Base-by-base conservation (phyloP, 2,113 vertebrate genomes). In the Danio rerio region DNA sequence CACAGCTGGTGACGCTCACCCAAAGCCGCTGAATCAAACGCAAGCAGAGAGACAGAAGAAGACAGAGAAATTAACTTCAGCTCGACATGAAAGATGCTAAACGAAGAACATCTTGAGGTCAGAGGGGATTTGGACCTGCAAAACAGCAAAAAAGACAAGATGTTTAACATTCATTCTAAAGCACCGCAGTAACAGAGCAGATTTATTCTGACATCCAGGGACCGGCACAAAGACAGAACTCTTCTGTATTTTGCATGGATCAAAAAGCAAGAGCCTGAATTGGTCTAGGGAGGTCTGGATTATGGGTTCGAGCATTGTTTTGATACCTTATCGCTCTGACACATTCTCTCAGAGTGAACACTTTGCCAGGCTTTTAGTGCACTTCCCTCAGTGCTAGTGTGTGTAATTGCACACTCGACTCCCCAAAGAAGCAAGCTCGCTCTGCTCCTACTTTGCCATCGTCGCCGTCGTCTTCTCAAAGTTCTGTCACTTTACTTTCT, bases 281-380 rank as follows among this genome's bases (percentile, higher is more conserved):
- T n/a, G 63, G 75, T 81, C 71, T 80, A 73, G 79, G 81, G 84
- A 83, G 79, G 80, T 77, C 78, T 73, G 86, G 88, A 89, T 89
- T 89, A 89, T 52, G 42, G 66, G 53, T 55, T 77, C 15, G 56
- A 50, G 69, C 79, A 84, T 85, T 89, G 85, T 85, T 85, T 76
- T 66, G 63, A 68, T 61, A 79, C 77, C 83, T 89, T 89, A 89
- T 89, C 88, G 52, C 79, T 40, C 53, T 81, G 81, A 82, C 86
- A 86, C 88, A 88, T 86, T 87, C 87, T 76, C 81, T 66, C 63
- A 15, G 52, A 50, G 71, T 45, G 20, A 50, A 66, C 53, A 62
- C 82, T 74, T 63, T 81, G 75, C 82, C 85, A 84, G 80, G 18
- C 85, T 56, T 69, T 63, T 62, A 78, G 65, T 61, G 74, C 76